phyloP scores from a whole-genome alignment of 2,797 vertebrate species.

The Eupleurogrammus muticus region DNA sequence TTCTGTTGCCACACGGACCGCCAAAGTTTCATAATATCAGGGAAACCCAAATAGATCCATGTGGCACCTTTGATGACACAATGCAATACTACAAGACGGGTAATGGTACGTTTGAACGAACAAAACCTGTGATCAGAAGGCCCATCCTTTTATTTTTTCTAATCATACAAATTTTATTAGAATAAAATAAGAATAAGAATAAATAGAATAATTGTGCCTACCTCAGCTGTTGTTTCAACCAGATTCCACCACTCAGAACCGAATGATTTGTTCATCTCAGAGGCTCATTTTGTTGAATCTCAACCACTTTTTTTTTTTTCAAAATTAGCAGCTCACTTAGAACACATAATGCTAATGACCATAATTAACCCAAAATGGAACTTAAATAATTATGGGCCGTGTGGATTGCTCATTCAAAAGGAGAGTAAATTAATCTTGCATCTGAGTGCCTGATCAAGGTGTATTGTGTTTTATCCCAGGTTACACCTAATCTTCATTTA shows the following conservation, averaged over 20 bases:
- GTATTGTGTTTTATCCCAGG: slow-evolving; percentile 81
- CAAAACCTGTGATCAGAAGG: neutral
- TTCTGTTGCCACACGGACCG: slow-evolving; percentile 20
- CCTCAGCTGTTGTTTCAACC: slow-evolving; percentile 96
- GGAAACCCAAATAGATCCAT: slow-evolving; percentile 4
- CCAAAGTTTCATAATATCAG: slow-evolving; percentile 23
- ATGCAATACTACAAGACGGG: neutral
- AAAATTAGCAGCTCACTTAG: slow-evolving; percentile 93
- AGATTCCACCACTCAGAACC: slow-evolving; percentile 88
- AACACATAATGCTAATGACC: slow-evolving; percentile 97
- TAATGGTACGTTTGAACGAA: neutral
- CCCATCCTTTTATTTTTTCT: neutral
- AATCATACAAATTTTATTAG: neutral
- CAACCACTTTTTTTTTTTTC: slow-evolving; percentile 75
- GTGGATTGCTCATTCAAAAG: slow-evolving; percentile 82
- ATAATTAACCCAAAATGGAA: slow-evolving; percentile 98
- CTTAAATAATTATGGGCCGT: slow-evolving; percentile 94
- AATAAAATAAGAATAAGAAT: no score
- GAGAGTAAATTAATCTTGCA: slow-evolving; percentile 77
- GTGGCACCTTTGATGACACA: neutral
- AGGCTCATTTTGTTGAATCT: slow-evolving; percentile 80
- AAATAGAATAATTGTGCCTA: slow-evolving; percentile 96
- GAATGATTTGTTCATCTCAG: slow-evolving; percentile 95
- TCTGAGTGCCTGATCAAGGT: slow-evolving; percentile 83
- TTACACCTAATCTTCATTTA: slow-evolving; percentile 71